These are phyloP conservation scores for Drosophila rubida DNA, from an alignment of 2,888 invertebrate species.

Conservation along the genomic window DNA sequence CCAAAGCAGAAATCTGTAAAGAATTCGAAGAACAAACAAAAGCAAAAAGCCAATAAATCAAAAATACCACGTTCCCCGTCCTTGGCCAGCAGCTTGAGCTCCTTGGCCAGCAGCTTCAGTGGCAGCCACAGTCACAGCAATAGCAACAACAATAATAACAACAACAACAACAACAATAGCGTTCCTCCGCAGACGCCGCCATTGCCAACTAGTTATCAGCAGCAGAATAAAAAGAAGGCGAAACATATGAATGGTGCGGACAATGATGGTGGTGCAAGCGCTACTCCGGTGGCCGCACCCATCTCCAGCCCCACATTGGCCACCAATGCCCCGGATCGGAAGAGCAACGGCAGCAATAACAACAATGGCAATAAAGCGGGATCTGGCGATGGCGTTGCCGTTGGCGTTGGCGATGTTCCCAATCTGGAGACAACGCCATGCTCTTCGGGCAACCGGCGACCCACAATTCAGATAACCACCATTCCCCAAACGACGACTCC, in stretches of 20 bases:
- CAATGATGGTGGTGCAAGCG: constrained; percentile 42
- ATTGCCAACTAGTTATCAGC: constrained; percentile 78
- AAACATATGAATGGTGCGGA: constrained; percentile 81
- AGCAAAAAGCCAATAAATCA: constrained; percentile 77
- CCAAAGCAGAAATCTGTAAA: constrained; percentile 82
- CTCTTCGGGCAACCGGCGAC: constrained; percentile 67
- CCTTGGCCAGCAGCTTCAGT: constrained; percentile 73
- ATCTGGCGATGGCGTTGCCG: constrained; percentile 45
- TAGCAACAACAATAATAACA: constrained; percentile 54
- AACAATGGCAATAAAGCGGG: constrained; percentile 37
- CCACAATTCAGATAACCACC: constrained; percentile 42
- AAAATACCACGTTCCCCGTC: constrained; percentile 83
- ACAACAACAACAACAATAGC: constrained; percentile 55
- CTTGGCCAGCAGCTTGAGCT: constrained; percentile 77
- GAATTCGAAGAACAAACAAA: constrained; percentile 75
- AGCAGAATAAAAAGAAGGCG: constrained; percentile 65
- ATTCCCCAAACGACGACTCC: constrained; percentile 54
- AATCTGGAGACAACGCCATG: constrained; percentile 22
- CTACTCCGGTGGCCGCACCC: constrained; percentile 46
- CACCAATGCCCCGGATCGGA: constrained; percentile 38
- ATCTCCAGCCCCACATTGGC: constrained; percentile 30
- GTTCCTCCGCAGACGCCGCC: constrained; percentile 83
- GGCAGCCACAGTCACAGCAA: constrained; percentile 47
- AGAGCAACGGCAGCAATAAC: constrained; percentile 32
- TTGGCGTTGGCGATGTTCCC: constrained; percentile 38